Evolutionary conservation across 1,140 invertebrate species (phyloP).

Genomic region (Camponotus vicinus): DNA sequence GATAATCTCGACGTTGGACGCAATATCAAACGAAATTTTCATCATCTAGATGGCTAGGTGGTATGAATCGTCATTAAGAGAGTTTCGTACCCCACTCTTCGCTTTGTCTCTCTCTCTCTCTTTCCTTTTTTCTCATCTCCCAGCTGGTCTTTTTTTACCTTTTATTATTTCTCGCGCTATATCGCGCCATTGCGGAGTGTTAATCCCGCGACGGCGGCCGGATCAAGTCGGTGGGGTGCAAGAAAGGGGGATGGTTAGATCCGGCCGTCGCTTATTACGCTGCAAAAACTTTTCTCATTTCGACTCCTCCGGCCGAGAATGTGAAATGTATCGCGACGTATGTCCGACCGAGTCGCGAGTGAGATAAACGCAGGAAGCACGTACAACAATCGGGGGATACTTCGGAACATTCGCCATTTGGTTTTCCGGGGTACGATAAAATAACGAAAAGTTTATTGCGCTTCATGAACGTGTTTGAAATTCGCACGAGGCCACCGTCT

Average conservation of each 20-base stretch:
- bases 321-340: constrained; percentile 70
- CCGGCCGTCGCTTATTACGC: constrained; percentile 77
- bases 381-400: constrained; percentile 13
- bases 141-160: background rate
- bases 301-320: constrained; percentile 62
- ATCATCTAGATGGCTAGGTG: constrained; percentile 20
- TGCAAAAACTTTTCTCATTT: constrained; percentile 83
- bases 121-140: background rate
- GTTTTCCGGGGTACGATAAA: constrained; percentile 7
- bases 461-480: background rate
- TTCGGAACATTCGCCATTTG: constrained; percentile 20
- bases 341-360: constrained; percentile 28
- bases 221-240: constrained; percentile 30
- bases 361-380: constrained; percentile 26
- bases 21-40: constrained; percentile 51
- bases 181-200: constrained; percentile 55
- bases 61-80: constrained; percentile 50
- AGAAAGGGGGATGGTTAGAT: constrained; percentile 45
- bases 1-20: background rate
- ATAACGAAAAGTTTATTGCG: constrained; percentile 4
- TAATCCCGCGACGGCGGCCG: constrained; percentile 68
- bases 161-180: constrained; percentile 64
- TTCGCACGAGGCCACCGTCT: background rate
- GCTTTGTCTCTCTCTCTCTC: background rate
- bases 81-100: constrained; percentile 18